Conservation (phyloP, 2,888 invertebrate genomes). For the Eupithecia tripunctaria region DNA sequence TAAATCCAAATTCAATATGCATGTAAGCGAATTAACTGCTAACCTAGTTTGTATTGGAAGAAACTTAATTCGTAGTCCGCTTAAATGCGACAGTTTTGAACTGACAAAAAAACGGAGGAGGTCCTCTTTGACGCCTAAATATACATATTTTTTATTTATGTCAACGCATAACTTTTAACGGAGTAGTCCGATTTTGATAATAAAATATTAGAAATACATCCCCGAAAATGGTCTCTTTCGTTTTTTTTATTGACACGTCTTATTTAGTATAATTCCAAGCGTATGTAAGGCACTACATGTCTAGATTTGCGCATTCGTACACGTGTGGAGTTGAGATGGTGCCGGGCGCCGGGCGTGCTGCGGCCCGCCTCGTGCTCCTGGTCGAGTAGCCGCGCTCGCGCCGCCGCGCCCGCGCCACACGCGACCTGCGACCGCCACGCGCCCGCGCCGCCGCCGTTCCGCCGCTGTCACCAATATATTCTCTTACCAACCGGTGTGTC, state of each 20-base stretch:
- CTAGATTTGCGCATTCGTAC: conserved; percentile 47
- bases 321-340: conserved; percentile 56
- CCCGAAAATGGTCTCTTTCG: too few species aligned
- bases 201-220: too few species aligned
- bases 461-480: conserved; percentile 47
- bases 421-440: conserved; percentile 45
- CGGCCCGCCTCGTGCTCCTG: conserved; percentile 80
- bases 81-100: not conserved
- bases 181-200: too few species aligned
- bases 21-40: too few species aligned
- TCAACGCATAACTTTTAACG: too few species aligned
- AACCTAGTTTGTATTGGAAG: too few species aligned
- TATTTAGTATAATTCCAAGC: too few species aligned
- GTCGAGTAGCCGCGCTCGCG: conserved; percentile 78
- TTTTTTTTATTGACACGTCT: too few species aligned
- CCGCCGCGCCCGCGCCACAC: conserved; percentile 53
- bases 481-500: not conserved
- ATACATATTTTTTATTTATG: too few species aligned
- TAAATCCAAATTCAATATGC: not conserved
- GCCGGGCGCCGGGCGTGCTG: conserved; percentile 78
- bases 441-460: conserved; percentile 50
- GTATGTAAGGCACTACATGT: conserved; percentile 20
- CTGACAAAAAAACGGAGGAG: too few species aligned
- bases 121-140: too few species aligned
- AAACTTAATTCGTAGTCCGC: too few species aligned